Evolutionary conservation across 2,888 invertebrate species (phyloP).

Genomic region (Pasiphila rectangulata): DNA sequence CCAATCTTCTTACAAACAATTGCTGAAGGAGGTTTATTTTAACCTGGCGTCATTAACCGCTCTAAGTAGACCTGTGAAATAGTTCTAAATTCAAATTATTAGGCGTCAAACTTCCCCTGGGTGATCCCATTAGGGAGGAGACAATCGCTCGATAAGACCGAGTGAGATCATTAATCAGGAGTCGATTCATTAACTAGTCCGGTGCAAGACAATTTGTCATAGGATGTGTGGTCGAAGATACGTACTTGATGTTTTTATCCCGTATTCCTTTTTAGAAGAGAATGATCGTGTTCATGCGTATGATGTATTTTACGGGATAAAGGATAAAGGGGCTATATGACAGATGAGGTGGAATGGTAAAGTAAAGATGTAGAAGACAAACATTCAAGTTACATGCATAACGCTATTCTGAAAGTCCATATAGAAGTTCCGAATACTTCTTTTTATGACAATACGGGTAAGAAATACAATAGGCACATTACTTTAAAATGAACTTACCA

Average conservation of each 20-base stretch:
- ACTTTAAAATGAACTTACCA: too few species aligned
- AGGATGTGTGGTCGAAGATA: slow-evolving; percentile 57
- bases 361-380: not conserved
- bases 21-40: not conserved
- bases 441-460: too few species aligned
- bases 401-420: too few species aligned
- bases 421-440: too few species aligned
- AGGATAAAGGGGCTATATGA: not conserved
- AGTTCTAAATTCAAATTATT: slow-evolving; percentile 21
- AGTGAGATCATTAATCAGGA: slow-evolving; percentile 74
- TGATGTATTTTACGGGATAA: slow-evolving; percentile 4
- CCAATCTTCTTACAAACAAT: not conserved
- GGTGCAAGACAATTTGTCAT: slow-evolving; percentile 69
- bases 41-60: slow-evolving; percentile 12
- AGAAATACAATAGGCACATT: too few species aligned
- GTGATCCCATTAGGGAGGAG: slow-evolving; percentile 71
- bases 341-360: not conserved
- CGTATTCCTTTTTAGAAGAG: slow-evolving; percentile 16
- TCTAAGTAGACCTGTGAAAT: slow-evolving; percentile 28
- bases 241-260: slow-evolving; percentile 34
- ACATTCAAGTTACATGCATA: too few species aligned
- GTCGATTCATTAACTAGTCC: slow-evolving; percentile 67
- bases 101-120: slow-evolving; percentile 33
- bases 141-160: slow-evolving; percentile 61
- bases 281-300: slow-evolving; percentile 4